Percentiles rank a stretch among this genome's conserved stretches.
These are phyloP conservation scores for Pseudococcus longispinus DNA, from an alignment of 2,888 invertebrate genomes.

Conservation along the genomic window DNA sequence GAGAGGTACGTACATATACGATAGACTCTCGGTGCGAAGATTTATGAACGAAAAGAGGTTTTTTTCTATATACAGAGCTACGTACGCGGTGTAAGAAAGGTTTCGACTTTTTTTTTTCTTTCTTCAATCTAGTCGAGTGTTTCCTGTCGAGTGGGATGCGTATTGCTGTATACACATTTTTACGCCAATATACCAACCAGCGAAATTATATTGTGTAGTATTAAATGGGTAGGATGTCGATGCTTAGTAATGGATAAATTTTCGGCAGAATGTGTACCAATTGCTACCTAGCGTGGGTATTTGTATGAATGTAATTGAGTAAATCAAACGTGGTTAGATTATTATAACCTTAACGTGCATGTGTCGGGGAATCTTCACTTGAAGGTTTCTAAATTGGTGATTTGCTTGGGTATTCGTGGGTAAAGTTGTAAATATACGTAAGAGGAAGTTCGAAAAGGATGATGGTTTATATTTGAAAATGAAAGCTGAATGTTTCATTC, in stretches of 20 bases:
- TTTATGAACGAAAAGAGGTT: conserved; percentile 42
- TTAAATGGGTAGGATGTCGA: background rate
- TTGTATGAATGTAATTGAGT: background rate
- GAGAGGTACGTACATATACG: background rate
- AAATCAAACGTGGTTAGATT: background rate
- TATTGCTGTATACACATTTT: background rate
- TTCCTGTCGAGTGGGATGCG: conserved; percentile 40
- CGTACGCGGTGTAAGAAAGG: background rate
- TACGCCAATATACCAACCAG: background rate
- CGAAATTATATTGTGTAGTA: background rate
- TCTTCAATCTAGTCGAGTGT: conserved; percentile 11
- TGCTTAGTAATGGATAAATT: background rate
- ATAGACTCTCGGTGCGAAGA: conserved; percentile 17
- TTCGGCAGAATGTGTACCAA: background rate
- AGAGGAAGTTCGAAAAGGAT: too few species aligned
- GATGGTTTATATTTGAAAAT: too few species aligned
- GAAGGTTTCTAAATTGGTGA: too few species aligned
- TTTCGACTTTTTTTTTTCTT: background rate
- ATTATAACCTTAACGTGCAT: too few species aligned
- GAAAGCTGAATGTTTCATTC: too few species aligned
- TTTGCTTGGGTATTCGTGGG: too few species aligned
- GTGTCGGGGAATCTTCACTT: too few species aligned
- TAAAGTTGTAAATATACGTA: too few species aligned
- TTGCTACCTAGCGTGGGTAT: background rate
- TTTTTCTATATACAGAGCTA: background rate